Evolutionary conservation across 2,888 invertebrate genomes (phyloP), one percentile per base, ranked within the genome.

Genomic region (Anoncus sp.): DNA sequence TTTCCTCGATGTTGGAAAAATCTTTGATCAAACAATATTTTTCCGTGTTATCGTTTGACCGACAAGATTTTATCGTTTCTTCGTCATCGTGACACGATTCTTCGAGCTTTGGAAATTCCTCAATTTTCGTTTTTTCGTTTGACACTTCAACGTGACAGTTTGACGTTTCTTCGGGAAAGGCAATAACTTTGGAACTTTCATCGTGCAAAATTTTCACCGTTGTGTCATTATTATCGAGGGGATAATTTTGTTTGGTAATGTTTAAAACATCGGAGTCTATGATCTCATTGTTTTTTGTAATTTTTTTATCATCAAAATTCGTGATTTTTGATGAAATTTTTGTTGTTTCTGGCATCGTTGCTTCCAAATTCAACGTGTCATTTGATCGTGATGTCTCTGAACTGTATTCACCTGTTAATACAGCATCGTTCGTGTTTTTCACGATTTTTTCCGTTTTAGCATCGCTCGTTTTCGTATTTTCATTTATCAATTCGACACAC

Each of bases 371-470:
- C 31, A 7, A 81, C 59, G 82, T 86, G 65, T 87, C 87, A 67
- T 85, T 85, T 1, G 87, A 86, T 66, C 83, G 84, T 4, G 86
- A 87, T 0, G 88, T 83, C 45, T 87, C 88, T 6, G 84, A 79
- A 6, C 62, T 79, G 40, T 45, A 38, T 3, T 73, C 74, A 9
- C 66, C 63, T 9, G 62, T 45, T n/a, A 45, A 45, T 20, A 43
- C 75, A n/a, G 14, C 51, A 24, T 55, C 69, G 9, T 76, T 70
- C 16, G 63, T 53, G 1, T 57, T 63, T 14, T 22, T 65, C 3
- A 16, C 16, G 6, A 59, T 43, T n/a, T 71, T 63, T 9, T 59
- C 35, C n/a, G n/a, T n/a, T n/a, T n/a, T n/a, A n/a, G n/a, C n/a
- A n/a, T n/a, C n/a, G n/a, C n/a, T n/a, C n/a, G n/a, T n/a, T n/a